A percentile compares a stretch with the other conserved stretches of the same genome.
These are phyloP conservation scores for Falco punctatus DNA, from an alignment of 2,113 vertebrate genomes.

Conservation along the genomic window DNA sequence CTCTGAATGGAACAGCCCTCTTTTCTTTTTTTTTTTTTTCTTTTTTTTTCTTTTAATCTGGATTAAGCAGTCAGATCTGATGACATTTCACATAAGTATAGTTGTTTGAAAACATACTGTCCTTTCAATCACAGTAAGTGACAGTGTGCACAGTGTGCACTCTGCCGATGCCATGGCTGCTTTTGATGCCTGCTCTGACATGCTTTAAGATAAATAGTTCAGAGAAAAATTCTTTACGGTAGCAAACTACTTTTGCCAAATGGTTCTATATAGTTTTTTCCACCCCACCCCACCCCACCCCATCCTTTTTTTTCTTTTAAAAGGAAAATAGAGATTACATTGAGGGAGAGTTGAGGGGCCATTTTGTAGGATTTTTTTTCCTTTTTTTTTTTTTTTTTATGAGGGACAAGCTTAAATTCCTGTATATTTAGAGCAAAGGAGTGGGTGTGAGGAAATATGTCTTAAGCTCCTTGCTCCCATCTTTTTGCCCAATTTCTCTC, in stretches of 20 bases:
- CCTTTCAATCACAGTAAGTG: conserved; percentile 60
- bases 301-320: neutral
- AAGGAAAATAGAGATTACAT: neutral
- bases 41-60: neutral
- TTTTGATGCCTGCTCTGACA: conserved; percentile 58
- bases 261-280: neutral
- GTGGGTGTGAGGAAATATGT: conserved; percentile 25
- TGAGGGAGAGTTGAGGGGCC: neutral
- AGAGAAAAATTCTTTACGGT: conserved; percentile 30
- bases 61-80: conserved; percentile 60
- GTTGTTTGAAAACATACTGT: conserved; percentile 60
- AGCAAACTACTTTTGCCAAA: conserved; percentile 40
- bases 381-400: neutral
- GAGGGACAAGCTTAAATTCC: conserved; percentile 1
- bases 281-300: no score
- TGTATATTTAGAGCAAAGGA: conserved; percentile 12
- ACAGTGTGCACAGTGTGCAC: conserved; percentile 33
- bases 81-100: conserved; percentile 47
- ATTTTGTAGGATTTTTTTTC: neutral
- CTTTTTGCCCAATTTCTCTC: conserved; percentile 2
- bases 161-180: neutral
- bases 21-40: neutral
- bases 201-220: conserved; percentile 49
- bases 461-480: conserved; percentile 15
- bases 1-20: neutral